A percentile compares a stretch with the other conserved stretches of the same genome.
Conservation (phyloP, 2,888 invertebrate species). For the Phorcus lineatus region DNA sequence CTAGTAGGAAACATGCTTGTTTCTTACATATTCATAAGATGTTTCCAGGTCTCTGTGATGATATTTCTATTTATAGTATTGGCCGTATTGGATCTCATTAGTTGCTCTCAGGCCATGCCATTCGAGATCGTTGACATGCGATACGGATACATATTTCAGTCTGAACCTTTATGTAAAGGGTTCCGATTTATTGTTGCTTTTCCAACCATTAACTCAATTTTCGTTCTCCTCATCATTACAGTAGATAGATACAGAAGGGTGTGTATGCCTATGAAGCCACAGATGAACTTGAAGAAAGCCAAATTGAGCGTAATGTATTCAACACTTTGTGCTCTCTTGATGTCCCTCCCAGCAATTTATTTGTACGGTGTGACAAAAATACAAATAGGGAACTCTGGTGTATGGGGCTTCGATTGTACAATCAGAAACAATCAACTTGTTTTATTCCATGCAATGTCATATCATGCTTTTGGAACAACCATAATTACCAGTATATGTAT, state of each 20-base stretch:
- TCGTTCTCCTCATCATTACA: slow-evolving; percentile 55
- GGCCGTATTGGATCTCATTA: slow-evolving; percentile 54
- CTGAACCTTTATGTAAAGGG: slow-evolving; percentile 51
- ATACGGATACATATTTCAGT: slow-evolving; percentile 53
- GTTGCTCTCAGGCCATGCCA: slow-evolving; percentile 56
- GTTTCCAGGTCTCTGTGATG: slow-evolving; percentile 48
- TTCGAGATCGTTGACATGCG: slow-evolving; percentile 60
- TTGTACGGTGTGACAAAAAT: slow-evolving; percentile 34
- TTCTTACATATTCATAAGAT: slow-evolving; percentile 52
- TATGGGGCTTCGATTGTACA: slow-evolving; percentile 38
- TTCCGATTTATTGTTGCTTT: slow-evolving; percentile 48
- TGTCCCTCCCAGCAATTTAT: slow-evolving; percentile 33
- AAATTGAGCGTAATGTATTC: slow-evolving; percentile 33
- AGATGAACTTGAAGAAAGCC: slow-evolving; percentile 50
- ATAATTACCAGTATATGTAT: neutral
- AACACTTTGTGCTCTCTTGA: neutral
- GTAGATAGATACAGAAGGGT: slow-evolving; percentile 58
- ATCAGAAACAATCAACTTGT: slow-evolving; percentile 26
- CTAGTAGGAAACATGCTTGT: slow-evolving; percentile 56
- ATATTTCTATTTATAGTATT: slow-evolving; percentile 56
- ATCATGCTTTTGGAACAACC: slow-evolving; percentile 16
- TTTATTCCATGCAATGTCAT: slow-evolving; percentile 26
- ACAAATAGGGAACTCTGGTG: neutral
- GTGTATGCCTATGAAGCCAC: slow-evolving; percentile 52
- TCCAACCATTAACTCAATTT: slow-evolving; percentile 45